Base-by-base conservation (phyloP, 2,113 vertebrate genomes). In the Labeo rohita region DNA sequence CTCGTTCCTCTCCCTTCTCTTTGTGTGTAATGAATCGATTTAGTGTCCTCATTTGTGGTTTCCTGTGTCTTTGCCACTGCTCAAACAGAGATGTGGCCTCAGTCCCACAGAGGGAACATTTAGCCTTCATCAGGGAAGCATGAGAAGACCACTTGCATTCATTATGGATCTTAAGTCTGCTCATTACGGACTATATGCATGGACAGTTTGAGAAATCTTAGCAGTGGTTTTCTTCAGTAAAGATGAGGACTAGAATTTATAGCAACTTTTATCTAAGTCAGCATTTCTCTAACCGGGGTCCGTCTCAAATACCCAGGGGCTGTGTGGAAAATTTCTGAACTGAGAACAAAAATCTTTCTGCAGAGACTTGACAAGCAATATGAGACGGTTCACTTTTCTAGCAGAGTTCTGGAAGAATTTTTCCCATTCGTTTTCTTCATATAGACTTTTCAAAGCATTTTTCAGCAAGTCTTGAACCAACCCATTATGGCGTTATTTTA, bases 21-120 rank as follows among this genome's bases (percentile, higher is more conserved):
- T 74, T 18, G 65, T 80, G 65, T 85, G 36, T 84, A 87, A 83
- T 85, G 74, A 76, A 80, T 85, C 11, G n/a, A 73, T 52, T 81
- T 84, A 52, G 80, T 52, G 74, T 16, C n/a, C 65, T 84, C 47
- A 61, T 66, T 85, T 84, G 23, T 72, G 50, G 68, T 70, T 87
- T 83, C 52, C 79, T 70, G 63, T 52, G 47, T 70, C 50, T 59
- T 80, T n/a, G 3, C 63, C 59, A 13, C 80, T 77, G 13, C 43
- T 73, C 23, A 34, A 65, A 87, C n/a, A 81, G 49, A 66, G 28
- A 83, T 78, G 16, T 61, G 81, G 80, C 83, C 47, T 34, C 39
- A 73, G 36, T 80, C 45, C 23, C 49, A 12, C 54, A 56, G 39
- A 28, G 52, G 70, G 11, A 54, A 36, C 45, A 34, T 68, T 70